Evolutionary conservation across 1,140 invertebrate genomes (phyloP), one percentile per base, ranked within the genome.

Genomic region (Planococcus citri): DNA sequence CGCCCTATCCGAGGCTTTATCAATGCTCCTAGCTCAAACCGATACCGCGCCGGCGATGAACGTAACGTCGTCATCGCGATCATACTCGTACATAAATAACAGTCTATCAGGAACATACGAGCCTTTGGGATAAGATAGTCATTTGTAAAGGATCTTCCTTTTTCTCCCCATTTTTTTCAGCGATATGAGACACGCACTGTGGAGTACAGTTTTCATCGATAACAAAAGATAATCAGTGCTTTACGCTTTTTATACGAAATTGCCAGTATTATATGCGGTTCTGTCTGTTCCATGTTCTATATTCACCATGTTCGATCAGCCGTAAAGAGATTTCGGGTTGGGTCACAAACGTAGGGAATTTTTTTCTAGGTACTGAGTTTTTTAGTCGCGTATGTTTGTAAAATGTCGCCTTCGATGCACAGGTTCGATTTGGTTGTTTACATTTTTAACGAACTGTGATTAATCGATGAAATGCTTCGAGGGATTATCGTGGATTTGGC

Each of bases 181-280:
- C n/a, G n/a, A n/a, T n/a, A n/a, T n/a, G n/a, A n/a, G n/a, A n/a
- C n/a, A n/a, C n/a, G n/a, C n/a, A n/a, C n/a, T 51, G 3, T 6
- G 12, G 6, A 2, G 10, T 17, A 17, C 17, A 51, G 41, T 51
- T 51, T 51, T 51, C 41, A 17, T 51, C 41, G 41, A 51, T 51
- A 51, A 51, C 41, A 51, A 51, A 51, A 51, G 41, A 51, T 51
- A 51, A 51, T 51, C 41, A 51, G 41, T 20, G 41, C 17, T 51
- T 3, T 33, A 33, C 29, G 41, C 41, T 51, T 20, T 51, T 51
- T 51, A 51, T 20, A 14, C 17, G 17, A 33, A 51, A 51, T 51
- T 20, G 41, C 41, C 41, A 51, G 41, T 51, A n/a, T n/a, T n/a
- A n/a, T n/a, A 51, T 51, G 41, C 41, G 41, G 41, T 51, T 51